Base-by-base conservation (phyloP, 2,888 invertebrate genomes). In the Panzeria rudis region DNA sequence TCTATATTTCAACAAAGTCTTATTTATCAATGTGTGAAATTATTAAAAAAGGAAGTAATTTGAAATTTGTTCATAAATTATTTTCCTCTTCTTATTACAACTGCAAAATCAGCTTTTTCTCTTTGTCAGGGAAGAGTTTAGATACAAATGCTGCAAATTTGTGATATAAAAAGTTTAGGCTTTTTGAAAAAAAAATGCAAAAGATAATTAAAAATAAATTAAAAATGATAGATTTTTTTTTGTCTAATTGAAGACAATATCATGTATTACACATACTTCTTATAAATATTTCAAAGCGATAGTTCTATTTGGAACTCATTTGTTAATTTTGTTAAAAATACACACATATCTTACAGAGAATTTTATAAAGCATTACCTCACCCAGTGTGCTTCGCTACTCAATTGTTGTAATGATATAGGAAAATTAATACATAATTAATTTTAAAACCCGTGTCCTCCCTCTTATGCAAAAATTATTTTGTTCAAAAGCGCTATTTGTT, bases 1-100 rank as follows among this genome's bases (percentile, higher is more conserved):
- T 41, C 15, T 29, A 23, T 41, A 66, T 41, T n/a, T 69, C 44
- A 68, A 38, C 38, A 84, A 29, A 29, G 23, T 47, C 6, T 71
- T 61, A 69, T 54, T 71, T 61, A 69, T 54, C 17, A 44, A 66
- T 56, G 41, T 56, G 56, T 61, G 35, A 66, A 76, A 41, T 68
- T 25, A 41, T 68, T 59, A 68, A 54, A 54, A n/a, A 78, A 68
- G 38, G 77, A 73, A 78, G 52, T 72, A 15, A 64, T 82, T 64
- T 75, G 32, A 59, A 62, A 62, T 38, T 62, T 62, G 54, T 25
- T 47, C 13, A 20, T 38, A 38, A 69, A 6, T 54, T 9, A n/a
- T 41, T 69, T 78, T 69, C 41, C 17, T 61, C 4, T 62, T 62
- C 20, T 25, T 0, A 35, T 25, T 62, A 25, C 35, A 17, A 35